phyloP scores from a whole-genome alignment of 1,140 invertebrate genomes.

The Aphis craccivora region DNA sequence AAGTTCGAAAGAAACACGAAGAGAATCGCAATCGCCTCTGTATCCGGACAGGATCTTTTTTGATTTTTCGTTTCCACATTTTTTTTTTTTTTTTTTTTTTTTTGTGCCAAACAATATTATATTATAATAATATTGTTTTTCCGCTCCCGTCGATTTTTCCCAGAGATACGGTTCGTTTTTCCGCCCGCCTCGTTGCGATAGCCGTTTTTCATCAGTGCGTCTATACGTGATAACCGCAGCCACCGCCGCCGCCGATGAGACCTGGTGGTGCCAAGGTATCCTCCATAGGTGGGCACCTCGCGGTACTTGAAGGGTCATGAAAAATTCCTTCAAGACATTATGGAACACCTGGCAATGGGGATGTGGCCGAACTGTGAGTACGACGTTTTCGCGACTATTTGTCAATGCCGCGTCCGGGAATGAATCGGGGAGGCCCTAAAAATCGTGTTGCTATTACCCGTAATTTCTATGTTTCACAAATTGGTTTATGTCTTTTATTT shows the following conservation, averaged over 20 bases:
- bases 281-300: background rate
- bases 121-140: background rate
- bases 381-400: background rate
- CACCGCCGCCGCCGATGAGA: background rate
- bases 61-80: background rate
- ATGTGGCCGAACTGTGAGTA: slow-evolving; percentile 53
- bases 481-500: background rate
- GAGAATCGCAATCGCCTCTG: background rate
- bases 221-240: background rate
- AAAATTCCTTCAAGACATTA: slow-evolving; percentile 56
- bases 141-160: background rate
- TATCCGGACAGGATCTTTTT: background rate
- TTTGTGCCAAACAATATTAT: background rate
- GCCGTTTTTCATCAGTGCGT: background rate
- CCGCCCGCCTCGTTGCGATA: background rate
- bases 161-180: background rate
- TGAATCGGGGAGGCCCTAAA: background rate
- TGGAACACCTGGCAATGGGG: slow-evolving; percentile 54
- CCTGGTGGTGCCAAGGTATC: background rate
- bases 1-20: background rate
- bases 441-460: background rate
- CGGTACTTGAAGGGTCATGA: slow-evolving; percentile 25
- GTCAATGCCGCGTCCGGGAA: background rate
- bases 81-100: no score
- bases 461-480: background rate